A percentile compares a stretch with the other conserved stretches of the same genome.
phyloP scores from a whole-genome alignment of 2,113 vertebrate genomes.

The Daubentonia madagascariensis region DNA sequence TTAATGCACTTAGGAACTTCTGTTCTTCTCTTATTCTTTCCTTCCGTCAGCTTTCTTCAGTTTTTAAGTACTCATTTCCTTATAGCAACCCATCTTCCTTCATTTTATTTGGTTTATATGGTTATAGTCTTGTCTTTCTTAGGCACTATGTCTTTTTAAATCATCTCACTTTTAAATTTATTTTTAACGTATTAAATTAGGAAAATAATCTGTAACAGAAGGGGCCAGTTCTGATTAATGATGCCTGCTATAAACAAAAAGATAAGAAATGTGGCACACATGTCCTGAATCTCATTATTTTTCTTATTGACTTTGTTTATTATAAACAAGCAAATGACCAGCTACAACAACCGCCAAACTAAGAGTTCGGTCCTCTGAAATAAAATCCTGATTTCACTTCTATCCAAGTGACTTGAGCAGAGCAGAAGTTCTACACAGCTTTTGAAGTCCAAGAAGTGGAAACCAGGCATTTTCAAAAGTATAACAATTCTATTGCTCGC shows the following conservation, averaged over 20 bases:
- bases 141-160: background rate
- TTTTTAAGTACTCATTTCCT: background rate
- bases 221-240: background rate
- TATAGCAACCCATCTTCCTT: background rate
- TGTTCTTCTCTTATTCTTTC: background rate
- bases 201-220: background rate
- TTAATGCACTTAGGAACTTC: background rate
- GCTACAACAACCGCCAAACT: background rate
- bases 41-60: background rate
- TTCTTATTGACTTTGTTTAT: background rate
- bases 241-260: background rate
- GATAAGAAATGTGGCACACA: background rate
- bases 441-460: background rate
- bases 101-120: background rate
- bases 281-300: background rate
- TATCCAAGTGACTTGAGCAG: background rate
- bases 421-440: background rate
- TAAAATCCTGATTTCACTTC: background rate
- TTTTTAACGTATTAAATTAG: background rate
- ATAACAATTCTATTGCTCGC: background rate
- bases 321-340: background rate
- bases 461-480: background rate
- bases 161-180: background rate
- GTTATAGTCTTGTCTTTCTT: background rate
- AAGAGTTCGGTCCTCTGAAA: background rate